Evolutionary conservation across 2,888 invertebrate species (phyloP).

Genomic region (Dysmachus trigonus): DNA sequence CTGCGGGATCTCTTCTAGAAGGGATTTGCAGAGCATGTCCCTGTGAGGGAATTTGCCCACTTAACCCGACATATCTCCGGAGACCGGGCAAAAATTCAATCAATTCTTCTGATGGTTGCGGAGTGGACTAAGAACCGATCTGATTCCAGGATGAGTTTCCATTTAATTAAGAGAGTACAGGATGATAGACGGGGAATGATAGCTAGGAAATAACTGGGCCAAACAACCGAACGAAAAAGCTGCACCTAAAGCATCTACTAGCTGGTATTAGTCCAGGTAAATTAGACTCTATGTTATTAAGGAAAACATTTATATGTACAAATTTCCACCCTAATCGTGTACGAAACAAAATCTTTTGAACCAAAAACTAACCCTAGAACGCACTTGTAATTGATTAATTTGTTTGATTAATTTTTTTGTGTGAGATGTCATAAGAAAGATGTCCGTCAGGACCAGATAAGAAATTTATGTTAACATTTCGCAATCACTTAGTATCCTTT

Average conservation of each 20-base stretch:
- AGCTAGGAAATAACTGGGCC: background rate
- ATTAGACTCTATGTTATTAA: background rate
- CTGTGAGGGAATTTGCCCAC: background rate
- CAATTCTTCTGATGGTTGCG: background rate
- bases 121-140: background rate
- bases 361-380: background rate
- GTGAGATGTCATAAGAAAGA: too few relatives aligned
- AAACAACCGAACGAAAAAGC: conserved; percentile 14
- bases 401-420: too few relatives aligned
- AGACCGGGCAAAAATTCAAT: background rate
- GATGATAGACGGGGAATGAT: background rate
- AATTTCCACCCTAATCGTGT: background rate
- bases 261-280: background rate
- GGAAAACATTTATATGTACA: background rate
- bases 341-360: background rate
- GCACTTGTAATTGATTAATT: background rate
- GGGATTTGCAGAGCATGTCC: background rate
- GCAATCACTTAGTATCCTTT: too few relatives aligned
- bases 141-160: background rate
- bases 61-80: background rate
- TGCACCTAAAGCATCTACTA: conserved; percentile 43
- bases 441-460: too few relatives aligned
- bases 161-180: background rate
- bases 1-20: background rate
- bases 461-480: too few relatives aligned